Evolutionary conservation across 1,140 invertebrate genomes (phyloP), one percentile per base, ranked within the genome.

Genomic region (Muscidifurax raptorellus): DNA sequence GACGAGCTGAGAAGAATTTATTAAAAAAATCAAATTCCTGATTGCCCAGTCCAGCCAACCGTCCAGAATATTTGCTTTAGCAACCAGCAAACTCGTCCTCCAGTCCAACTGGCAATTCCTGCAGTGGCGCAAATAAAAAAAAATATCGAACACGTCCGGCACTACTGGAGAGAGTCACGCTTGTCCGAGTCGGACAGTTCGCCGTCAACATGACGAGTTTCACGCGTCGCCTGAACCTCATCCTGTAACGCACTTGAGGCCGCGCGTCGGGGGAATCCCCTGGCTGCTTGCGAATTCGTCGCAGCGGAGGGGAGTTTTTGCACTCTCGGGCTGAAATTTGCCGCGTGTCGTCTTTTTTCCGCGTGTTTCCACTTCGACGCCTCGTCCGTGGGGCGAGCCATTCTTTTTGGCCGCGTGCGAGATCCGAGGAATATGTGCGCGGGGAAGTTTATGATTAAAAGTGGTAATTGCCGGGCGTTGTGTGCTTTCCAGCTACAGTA

Each of bases 191-290:
- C 44, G n/a, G 52, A 40, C 18, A n/a, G 15, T 82, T 6, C 30
- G n/a, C 5, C 83, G 77, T 80, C 77, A 80, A 84, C 83, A 75
- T 59, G 83, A 80, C 71, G 78, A 84, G 83, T 84, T 80, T 84
- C 52, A 80, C 71, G 67, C 71, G 59, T 40, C 77, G 83, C 59
- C 79, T 72, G 67, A 32, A 30, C 71, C 40, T 59, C n/a, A n/a
- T n/a, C 79, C 40, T 27, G 52, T 27, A 27, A 80, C 47, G 78
- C 79, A 74, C 47, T 64, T 40, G 69, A 36, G 18, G 25, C 27
- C 25, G 2, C 10, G 71, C 52, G 18, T 44, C 82, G 32, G 32
- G 77, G 76, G 47, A 40, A 25, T 76, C 78, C 69, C 71, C 67
- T 22, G n/a, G 40, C 44, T 59, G 52, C 52, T 59, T 59, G 52